Conservation (phyloP, 2,797 vertebrate genomes). For the Phoeniculus purpureus region DNA sequence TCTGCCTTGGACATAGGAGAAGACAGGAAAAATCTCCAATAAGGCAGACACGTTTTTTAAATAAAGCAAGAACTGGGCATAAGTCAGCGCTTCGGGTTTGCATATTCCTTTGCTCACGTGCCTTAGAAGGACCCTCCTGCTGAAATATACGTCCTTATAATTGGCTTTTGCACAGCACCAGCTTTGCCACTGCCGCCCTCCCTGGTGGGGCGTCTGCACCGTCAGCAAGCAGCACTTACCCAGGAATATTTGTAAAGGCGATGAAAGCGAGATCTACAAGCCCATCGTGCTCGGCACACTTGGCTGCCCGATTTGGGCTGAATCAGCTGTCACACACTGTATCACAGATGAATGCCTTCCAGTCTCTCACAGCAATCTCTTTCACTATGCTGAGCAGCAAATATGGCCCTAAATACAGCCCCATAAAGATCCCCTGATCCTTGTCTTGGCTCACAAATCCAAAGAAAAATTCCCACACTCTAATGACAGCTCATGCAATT, state of each 20-base stretch:
- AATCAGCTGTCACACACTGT: constrained; percentile 55
- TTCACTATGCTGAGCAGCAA: constrained; percentile 19
- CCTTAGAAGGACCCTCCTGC: constrained; percentile 7
- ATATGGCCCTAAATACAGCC: not conserved
- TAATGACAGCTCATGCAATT: not conserved
- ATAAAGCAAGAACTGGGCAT: not conserved
- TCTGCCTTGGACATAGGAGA: not conserved
- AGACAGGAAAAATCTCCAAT: not conserved
- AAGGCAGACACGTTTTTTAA: not conserved
- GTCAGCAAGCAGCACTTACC: constrained; percentile 25
- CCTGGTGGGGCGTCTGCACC: not conserved
- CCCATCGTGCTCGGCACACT: not conserved
- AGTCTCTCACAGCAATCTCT: constrained; percentile 6
- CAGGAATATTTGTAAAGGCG: not conserved
- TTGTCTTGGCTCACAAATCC: not conserved
- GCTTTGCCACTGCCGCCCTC: not conserved
- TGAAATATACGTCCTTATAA: not conserved
- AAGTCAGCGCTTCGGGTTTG: not conserved
- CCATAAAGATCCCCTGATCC: not conserved
- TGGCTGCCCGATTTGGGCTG: constrained; percentile 29
- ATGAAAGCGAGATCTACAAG: constrained; percentile 24
- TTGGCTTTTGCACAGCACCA: not conserved
- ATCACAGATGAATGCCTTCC: constrained; percentile 9
- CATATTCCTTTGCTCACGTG: not conserved
- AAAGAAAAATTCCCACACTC: not conserved